A percentile compares a stretch with the other conserved stretches of the same genome.
These are phyloP conservation scores for Myotis vivesi DNA, from an alignment of 2,797 vertebrate species.

Conservation along the genomic window DNA sequence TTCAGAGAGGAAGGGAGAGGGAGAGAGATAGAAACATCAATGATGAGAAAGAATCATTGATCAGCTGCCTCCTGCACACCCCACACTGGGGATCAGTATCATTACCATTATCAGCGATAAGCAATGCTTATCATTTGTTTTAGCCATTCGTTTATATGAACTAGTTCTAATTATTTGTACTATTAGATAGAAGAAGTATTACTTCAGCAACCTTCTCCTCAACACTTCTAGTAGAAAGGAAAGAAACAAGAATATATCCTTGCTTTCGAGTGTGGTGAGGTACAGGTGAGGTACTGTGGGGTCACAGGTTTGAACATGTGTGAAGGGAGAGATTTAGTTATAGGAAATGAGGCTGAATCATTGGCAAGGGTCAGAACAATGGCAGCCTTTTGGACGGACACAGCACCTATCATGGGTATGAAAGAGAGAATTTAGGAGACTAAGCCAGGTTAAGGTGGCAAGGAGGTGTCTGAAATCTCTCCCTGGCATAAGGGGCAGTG, in stretches of 20 bases:
- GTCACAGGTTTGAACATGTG: background rate
- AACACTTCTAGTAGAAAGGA: background rate
- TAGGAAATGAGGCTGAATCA: background rate
- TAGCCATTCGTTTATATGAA: background rate
- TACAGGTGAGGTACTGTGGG: background rate
- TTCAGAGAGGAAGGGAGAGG: too few relatives aligned
- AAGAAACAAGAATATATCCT: background rate
- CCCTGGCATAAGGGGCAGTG: background rate
- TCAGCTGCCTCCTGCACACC: too few relatives aligned
- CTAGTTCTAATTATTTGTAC: background rate
- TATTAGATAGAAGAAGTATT: background rate
- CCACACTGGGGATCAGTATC: too few relatives aligned
- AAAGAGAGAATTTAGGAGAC: background rate
- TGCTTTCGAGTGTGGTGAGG: background rate
- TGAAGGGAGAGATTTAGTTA: background rate
- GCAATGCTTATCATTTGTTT: background rate
- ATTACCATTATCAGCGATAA: background rate
- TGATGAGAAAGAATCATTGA: too few relatives aligned
- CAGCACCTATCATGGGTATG: background rate
- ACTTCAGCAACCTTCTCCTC: background rate
- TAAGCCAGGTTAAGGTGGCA: background rate
- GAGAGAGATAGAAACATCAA: too few relatives aligned
- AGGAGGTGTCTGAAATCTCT: background rate
- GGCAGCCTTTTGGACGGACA: background rate
- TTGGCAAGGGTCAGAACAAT: background rate